These are phyloP conservation scores for Zaprionus ghesquierei DNA, from an alignment of 1,140 invertebrate species.

Conservation along the genomic window DNA sequence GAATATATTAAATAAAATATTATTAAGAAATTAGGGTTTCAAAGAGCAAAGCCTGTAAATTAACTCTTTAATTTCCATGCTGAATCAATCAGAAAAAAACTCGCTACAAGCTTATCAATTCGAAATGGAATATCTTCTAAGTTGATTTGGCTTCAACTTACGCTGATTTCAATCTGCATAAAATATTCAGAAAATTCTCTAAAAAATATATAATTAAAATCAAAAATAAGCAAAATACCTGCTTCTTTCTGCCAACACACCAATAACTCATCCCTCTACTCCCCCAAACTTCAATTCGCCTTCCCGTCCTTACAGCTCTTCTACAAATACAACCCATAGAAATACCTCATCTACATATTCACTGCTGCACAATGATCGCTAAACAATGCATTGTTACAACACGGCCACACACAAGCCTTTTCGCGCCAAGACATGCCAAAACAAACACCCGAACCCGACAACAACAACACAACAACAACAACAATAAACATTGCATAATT, in stretches of 20 bases:
- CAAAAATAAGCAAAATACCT: too few relatives aligned
- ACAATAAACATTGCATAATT: slow-evolving; percentile 56
- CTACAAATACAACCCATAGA: not conserved
- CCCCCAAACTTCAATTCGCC: not conserved
- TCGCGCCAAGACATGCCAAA: slow-evolving; percentile 71
- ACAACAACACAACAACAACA: not conserved
- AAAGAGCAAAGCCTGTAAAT: too few relatives aligned
- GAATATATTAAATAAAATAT: too few relatives aligned
- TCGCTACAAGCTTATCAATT: too few relatives aligned
- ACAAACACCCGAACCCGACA: slow-evolving; percentile 56
- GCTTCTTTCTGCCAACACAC: not conserved
- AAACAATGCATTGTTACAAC: slow-evolving; percentile 75
- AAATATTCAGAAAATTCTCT: too few relatives aligned
- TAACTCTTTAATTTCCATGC: too few relatives aligned
- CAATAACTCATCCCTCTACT: not conserved
- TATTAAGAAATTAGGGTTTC: too few relatives aligned
- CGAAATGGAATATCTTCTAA: too few relatives aligned
- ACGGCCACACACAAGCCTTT: slow-evolving; percentile 77
- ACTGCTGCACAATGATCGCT: slow-evolving; percentile 27
- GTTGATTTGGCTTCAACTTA: too few relatives aligned
- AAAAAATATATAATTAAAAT: too few relatives aligned
- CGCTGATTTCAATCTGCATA: too few relatives aligned
- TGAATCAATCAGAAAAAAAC: too few relatives aligned
- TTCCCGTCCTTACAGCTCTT: not conserved
- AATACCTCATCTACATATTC: slow-evolving; percentile 58